A percentile compares a stretch with the other conserved stretches of the same genome.
Conservation (phyloP, 2,888 invertebrate genomes). For the Sepioteuthis lessoniana region DNA sequence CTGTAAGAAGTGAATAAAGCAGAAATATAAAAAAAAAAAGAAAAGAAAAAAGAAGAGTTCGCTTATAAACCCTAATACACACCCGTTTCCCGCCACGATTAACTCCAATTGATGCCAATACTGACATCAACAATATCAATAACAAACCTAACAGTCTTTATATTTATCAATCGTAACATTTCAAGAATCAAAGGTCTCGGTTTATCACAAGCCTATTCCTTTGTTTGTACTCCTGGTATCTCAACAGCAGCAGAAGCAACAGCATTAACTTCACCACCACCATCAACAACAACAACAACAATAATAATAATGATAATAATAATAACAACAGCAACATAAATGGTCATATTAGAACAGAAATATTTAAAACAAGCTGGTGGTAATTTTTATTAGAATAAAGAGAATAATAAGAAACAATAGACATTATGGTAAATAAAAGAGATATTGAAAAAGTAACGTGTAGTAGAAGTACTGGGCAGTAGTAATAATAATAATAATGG, state of each 20-base stretch:
- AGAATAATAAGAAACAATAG: background rate
- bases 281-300: background rate
- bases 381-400: too few relatives aligned
- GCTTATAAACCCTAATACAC: background rate
- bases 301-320: background rate
- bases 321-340: background rate
- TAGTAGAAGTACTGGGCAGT: too few relatives aligned
- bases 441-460: too few relatives aligned
- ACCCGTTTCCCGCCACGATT: background rate
- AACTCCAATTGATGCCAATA: background rate
- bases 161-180: constrained; percentile 33
- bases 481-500: too few relatives aligned
- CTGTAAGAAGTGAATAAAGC: background rate
- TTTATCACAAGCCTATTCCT: background rate
- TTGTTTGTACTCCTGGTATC: background rate
- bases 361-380: too few relatives aligned
- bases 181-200: background rate
- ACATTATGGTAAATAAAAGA: background rate
- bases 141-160: constrained; percentile 33
- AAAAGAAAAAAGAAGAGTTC: background rate
- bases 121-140: background rate
- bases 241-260: background rate
- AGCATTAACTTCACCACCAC: background rate
- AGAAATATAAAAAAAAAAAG: background rate
- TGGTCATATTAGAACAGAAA: too few relatives aligned